A percentile compares a stretch with the other conserved stretches of the same genome.
Evolutionary conservation across 1,140 invertebrate species (phyloP).

Genomic region (Magallana angulata): DNA sequence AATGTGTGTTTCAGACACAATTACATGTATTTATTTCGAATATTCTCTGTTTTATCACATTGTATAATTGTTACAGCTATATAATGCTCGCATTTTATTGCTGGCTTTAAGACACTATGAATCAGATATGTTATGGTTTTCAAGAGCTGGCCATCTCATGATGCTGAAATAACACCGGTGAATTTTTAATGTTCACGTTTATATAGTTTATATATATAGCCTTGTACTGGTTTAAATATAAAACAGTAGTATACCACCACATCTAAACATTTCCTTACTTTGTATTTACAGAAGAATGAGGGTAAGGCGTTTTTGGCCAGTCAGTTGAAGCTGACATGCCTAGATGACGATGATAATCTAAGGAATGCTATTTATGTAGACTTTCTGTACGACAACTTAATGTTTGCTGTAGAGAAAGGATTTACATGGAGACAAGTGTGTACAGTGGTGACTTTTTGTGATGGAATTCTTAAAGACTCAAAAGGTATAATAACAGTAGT

Average conservation of each 20-base stretch:
- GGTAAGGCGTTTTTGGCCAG: constrained; percentile 60
- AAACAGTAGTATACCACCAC: not conserved
- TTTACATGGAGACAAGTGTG: constrained; percentile 73
- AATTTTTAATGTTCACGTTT: too few species aligned
- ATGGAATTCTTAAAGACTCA: constrained; percentile 65
- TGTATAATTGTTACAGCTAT: too few species aligned
- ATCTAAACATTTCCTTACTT: not conserved
- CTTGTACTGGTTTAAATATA: not conserved
- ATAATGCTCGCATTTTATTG: too few species aligned
- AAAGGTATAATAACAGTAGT: constrained; percentile 61
- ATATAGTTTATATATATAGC: too few species aligned
- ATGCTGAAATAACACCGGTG: too few species aligned
- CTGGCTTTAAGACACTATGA: too few species aligned
- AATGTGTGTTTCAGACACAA: too few species aligned
- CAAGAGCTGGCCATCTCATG: too few species aligned
- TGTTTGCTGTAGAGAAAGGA: constrained; percentile 73
- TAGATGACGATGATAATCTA: constrained; percentile 64
- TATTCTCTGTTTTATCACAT: too few species aligned
- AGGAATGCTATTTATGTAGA: constrained; percentile 68
- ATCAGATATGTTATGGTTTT: too few species aligned
- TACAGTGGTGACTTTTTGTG: constrained; percentile 64
- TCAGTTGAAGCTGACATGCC: constrained; percentile 57
- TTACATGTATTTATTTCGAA: too few species aligned
- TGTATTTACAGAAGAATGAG: constrained; percentile 60
- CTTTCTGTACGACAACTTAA: constrained; percentile 72